Conservation (phyloP, 1,140 invertebrate species). For the Drosophila tropicalis region DNA sequence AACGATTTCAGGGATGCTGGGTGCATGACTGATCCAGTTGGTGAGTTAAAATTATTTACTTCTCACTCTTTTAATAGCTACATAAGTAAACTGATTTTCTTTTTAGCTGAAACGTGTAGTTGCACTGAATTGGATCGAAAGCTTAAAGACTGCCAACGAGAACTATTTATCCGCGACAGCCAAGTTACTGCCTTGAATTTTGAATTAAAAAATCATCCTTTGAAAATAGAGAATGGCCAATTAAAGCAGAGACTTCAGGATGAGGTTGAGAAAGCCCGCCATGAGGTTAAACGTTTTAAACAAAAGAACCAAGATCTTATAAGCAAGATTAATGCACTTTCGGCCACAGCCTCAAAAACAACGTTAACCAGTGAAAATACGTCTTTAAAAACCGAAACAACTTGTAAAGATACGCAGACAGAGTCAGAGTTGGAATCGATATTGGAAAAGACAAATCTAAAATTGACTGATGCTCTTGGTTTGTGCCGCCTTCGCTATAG, state of each 20-base stretch:
- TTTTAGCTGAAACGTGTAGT: slow-evolving; percentile 53
- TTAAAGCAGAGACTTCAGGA: slow-evolving; percentile 59
- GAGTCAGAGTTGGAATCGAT: slow-evolving; percentile 48
- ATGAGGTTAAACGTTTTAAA: slow-evolving; percentile 57
- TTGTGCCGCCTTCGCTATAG: slow-evolving; percentile 53
- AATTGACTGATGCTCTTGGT: slow-evolving; percentile 41
- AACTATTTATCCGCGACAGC: slow-evolving; percentile 55
- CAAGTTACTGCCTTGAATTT: slow-evolving; percentile 61
- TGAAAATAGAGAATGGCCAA: slow-evolving; percentile 65
- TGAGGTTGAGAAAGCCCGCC: slow-evolving; percentile 50
- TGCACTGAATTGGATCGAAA: slow-evolving; percentile 51
- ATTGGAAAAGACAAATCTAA: slow-evolving; percentile 33
- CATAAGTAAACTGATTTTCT: not conserved
- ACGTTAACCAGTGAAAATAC: not conserved
- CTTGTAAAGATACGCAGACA: slow-evolving; percentile 45
- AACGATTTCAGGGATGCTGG: slow-evolving; percentile 50
- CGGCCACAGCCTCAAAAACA: slow-evolving; percentile 12
- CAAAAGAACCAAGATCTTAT: slow-evolving; percentile 55
- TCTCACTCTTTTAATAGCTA: too few relatives aligned
- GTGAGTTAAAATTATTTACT: slow-evolving; percentile 24
- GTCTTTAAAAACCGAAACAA: not conserved
- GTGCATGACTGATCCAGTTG: slow-evolving; percentile 64
- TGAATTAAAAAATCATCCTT: slow-evolving; percentile 63
- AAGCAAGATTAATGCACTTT: slow-evolving; percentile 28
- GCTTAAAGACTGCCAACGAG: slow-evolving; percentile 55